Base-by-base conservation (phyloP, 2,113 vertebrate species). In the Prionailurus viverrinus region DNA sequence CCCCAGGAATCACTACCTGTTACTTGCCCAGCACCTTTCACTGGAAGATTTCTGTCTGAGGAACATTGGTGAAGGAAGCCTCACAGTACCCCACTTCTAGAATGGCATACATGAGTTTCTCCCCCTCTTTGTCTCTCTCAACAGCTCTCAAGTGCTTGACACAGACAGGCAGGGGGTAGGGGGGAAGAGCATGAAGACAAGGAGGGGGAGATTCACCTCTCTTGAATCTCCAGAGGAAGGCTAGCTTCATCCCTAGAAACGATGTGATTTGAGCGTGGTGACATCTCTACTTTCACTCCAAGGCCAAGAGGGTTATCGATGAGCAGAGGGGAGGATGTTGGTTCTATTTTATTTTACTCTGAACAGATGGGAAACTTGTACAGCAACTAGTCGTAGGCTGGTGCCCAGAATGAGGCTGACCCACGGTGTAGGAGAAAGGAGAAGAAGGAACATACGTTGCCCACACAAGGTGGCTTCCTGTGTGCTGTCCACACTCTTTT, bases 1-100 rank as follows among this genome's bases (percentile, higher is more conserved):
- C 33, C 51, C 2, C 41, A 45, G 7, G 55, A 93, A 92, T 95
- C 33, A n/a, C 19, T 27, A 86, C 29, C 61, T 61, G 41, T 58
- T 36, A 33, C 36, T 74, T 80, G 45, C 36, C 63, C 19, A 27
- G 51, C 74, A 45, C 23, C 7, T 90, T 83, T 29, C 74, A n/a
- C 69, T 25, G 79, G 73, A 86, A n/a, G 39, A 92, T 87, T 96
- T 87, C 94, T 55, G 55, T 39, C 36, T 93, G 94, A 69, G 31
- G 74, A 80, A 87, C 0, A 1, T 31, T 80, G 31, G 94, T 93
- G 96, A 86, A 89, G 65, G 65, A 88, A 94, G 73, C 36, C 68
- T 94, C 81, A 80, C 23, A 1, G 9, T 36, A 27, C n/a, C 25
- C 4, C 15, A 7, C 39, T 83, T 87, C 66, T 55, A n/a, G 7